Conservation (phyloP, 64 coral and sea anemone species). For the Cladopsammia gracilis region DNA sequence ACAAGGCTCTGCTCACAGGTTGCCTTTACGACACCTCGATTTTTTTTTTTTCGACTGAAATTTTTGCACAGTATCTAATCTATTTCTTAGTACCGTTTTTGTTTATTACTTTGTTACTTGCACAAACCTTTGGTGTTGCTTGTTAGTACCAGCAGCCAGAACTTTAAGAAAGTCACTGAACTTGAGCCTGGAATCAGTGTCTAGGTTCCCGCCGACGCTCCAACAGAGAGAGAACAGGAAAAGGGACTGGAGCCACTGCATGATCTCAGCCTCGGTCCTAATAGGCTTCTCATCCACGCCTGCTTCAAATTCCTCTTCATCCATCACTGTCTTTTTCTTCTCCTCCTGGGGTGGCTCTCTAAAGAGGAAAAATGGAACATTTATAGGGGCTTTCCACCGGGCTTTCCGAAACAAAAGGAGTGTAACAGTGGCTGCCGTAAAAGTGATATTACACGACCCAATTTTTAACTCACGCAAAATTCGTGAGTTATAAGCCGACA, state of each 20-base stretch:
- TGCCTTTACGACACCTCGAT: too few species aligned
- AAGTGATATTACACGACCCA: too few species aligned
- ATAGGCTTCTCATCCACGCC: constrained; percentile 80
- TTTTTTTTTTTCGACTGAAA: too few species aligned
- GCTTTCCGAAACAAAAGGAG: too few species aligned
- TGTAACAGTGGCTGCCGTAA: too few species aligned
- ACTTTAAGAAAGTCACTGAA: constrained; percentile 98
- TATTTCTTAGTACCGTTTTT: not conserved
- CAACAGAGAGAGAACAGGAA: constrained; percentile 93
- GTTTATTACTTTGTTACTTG: not conserved
- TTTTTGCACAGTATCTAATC: not conserved
- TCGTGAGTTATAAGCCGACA: too few species aligned
- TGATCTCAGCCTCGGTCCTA: constrained; percentile 79
- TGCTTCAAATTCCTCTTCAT: constrained; percentile 56
- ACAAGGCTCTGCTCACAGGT: too few species aligned
- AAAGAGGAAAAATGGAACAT: not conserved
- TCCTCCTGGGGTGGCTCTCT: constrained; percentile 57
- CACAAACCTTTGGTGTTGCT: constrained; percentile 90
- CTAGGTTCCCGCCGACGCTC: constrained; percentile 88
- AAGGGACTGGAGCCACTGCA: constrained; percentile 97
- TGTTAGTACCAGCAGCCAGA: constrained; percentile 86
- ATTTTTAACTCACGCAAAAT: too few species aligned
- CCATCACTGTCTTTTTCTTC: constrained; percentile 52
- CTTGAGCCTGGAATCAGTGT: constrained; percentile 88
- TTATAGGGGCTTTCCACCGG: too few species aligned